phyloP scores from a whole-genome alignment of 2,113 vertebrate species.

The Heloderma charlesbogerti region DNA sequence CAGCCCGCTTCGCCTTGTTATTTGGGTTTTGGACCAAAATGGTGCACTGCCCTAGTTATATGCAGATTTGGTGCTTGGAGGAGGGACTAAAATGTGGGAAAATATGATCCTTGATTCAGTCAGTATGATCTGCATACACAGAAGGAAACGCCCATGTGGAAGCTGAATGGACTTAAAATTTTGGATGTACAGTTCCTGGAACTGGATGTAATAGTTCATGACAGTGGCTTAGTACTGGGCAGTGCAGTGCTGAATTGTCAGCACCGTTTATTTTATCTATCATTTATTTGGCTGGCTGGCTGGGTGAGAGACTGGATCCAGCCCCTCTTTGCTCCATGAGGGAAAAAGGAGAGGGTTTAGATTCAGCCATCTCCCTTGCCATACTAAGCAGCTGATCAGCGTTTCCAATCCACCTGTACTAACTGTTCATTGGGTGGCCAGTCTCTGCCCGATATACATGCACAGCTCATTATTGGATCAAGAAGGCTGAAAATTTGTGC shows the following conservation, averaged over 20 bases:
- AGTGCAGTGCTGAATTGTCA: neutral
- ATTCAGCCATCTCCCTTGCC: neutral
- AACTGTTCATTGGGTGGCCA: neutral
- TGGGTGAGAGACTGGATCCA: neutral
- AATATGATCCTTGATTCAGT: neutral
- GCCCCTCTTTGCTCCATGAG: neutral
- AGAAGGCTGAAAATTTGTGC: neutral
- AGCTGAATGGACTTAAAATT: too few relatives aligned
- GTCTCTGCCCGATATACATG: neutral
- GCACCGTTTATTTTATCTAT: neutral
- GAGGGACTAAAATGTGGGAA: neutral
- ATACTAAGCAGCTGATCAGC: neutral
- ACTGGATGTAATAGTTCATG: neutral
- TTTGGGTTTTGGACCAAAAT: too few relatives aligned
- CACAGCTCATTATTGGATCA: neutral
- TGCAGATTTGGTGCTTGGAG: neutral
- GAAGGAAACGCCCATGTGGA: too few relatives aligned
- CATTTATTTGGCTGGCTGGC: neutral
- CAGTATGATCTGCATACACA: neutral
- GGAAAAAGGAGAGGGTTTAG: neutral
- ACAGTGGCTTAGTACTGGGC: neutral
- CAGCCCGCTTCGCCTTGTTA: too few relatives aligned
- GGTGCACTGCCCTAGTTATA: too few relatives aligned
- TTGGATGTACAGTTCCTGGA: neutral
- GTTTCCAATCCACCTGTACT: neutral